Base-by-base conservation (phyloP, 2,113 vertebrate species). In the Myotis davidii region DNA sequence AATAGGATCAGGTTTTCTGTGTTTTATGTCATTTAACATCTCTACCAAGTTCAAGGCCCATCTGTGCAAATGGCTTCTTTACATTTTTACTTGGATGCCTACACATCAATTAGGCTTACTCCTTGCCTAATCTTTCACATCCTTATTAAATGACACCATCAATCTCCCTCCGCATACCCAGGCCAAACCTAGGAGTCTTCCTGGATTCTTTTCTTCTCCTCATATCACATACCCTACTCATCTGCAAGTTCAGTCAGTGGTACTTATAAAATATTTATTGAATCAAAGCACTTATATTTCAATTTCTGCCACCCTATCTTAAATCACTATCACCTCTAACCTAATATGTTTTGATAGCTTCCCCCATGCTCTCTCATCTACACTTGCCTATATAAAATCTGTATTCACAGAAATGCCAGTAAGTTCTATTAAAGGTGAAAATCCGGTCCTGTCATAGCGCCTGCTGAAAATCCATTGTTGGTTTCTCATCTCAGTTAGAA, bases 221-320 rank as follows among this genome's bases (percentile, higher is more conserved):
- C 37, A 32, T 48, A 87, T 23, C 32, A 76, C 18, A 50, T 32
- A 34, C n/a, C 9, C 32, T 85, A 32, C 50, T 77, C 11, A 69
- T 78, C 12, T 78, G 25, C 32, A 89, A 56, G 27, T 69, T 67
- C 7, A n/a, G 6, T 77, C 50, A 59, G 2, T 56, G 8, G 25
- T 70, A 27, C 39, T 21, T 21, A 16, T 39, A 59, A 85, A 50
- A 59, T 59, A 59, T 42, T 84, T 50, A 23, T 48, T 39, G 61
- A 94, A 61, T 77, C 48, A 94, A 83, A 89, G 18, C 39, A 77
- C 70, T 90, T 69, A 9, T 23, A 56, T 45, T 89, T 88, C 32
- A 4, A 77, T 25, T 69, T 25, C 32, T 84, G 59, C 61, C 52
- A 89, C 32, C 13, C 48, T 70, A 13, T 48, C 78, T 54, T 54